Base-by-base conservation (phyloP, 2,888 invertebrate genomes). In the Thyatira batis region DNA sequence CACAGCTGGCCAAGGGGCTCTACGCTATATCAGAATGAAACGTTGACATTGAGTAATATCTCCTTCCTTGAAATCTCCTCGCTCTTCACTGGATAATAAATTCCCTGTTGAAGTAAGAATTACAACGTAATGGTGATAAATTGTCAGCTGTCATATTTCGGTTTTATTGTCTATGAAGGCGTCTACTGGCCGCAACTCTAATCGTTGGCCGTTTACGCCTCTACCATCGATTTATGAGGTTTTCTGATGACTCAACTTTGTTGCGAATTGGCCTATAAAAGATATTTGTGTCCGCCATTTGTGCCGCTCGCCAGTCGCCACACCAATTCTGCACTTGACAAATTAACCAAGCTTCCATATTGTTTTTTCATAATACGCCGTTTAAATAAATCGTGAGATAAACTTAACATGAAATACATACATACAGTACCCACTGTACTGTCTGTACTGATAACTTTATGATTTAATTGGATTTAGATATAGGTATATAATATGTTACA, bases 251-350 rank as follows among this genome's bases (percentile, higher is more conserved):
- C 84, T 84, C 84, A 87, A 87, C 84, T 84, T 80, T 70, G 79
- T 80, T 80, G 78, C 80, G 78, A 87, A 87, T 84, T 78, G 84
- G 85, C 78, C 84, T 77, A 87, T 89, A 86, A 88, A 88, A 85
- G 84, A 82, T 85, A 89, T 87, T 87, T 87, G 85, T 84, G 68
- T 61, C 65, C 71, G 65, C 71, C 67, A 76, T 79, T 76, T 75
- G 78, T 70, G 78, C 71, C 71, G 65, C n/a, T n/a, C n/a, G n/a
- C n/a, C n/a, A n/a, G n/a, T n/a, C 65, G 65, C 62, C 61, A 60
- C 55, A 20, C 27, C 27, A 27, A 48, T n/a, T n/a, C n/a, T n/a
- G n/a, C n/a, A n/a, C n/a, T n/a, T n/a, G n/a, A n/a, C n/a, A n/a
- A n/a, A n/a, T n/a, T n/a, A n/a, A n/a, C n/a, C n/a, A n/a, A n/a